Evolutionary conservation across 2,797 vertebrate species (phyloP).

Genomic region (Epinephelus awoara): DNA sequence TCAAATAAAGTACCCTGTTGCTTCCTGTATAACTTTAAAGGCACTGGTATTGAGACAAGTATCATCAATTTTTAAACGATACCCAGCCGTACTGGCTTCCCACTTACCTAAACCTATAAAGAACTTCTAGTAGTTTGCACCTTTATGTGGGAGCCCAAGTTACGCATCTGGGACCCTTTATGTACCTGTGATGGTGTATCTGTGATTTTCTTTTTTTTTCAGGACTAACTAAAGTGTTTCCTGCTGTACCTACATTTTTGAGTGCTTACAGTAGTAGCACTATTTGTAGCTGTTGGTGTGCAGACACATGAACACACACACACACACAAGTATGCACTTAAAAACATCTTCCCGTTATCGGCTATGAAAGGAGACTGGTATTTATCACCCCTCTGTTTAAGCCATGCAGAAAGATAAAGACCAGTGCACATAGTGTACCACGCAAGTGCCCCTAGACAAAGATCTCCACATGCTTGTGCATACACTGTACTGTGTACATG

Average conservation of each 20-base stretch:
- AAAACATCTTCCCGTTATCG: slow-evolving; percentile 31
- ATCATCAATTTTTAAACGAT: no score
- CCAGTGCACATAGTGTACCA: slow-evolving; percentile 34
- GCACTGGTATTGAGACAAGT: no score
- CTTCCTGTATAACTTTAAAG: no score
- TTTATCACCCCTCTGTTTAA: slow-evolving; percentile 52
- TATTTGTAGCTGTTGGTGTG: slow-evolving; percentile 14
- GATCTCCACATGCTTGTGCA: slow-evolving; percentile 12
- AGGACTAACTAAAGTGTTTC: neutral
- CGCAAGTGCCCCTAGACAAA: slow-evolving; percentile 33
- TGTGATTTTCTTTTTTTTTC: neutral
- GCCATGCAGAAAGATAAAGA: slow-evolving; percentile 56
- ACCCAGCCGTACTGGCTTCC: no score
- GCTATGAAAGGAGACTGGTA: slow-evolving; percentile 25
- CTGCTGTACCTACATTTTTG: neutral
- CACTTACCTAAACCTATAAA: no score
- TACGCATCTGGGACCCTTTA: neutral
- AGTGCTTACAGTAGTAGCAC: neutral
- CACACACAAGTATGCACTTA: slow-evolving; percentile 17
- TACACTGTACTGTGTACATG: slow-evolving; percentile 1
- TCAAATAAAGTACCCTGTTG: no score
- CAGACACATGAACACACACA: slow-evolving; percentile 16
- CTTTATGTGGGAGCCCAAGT: neutral
- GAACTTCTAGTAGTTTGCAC: no score
- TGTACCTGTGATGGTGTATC: neutral